Evolutionary conservation across 1,140 invertebrate species (phyloP).

Genomic region (Hesperophylax magnus): DNA sequence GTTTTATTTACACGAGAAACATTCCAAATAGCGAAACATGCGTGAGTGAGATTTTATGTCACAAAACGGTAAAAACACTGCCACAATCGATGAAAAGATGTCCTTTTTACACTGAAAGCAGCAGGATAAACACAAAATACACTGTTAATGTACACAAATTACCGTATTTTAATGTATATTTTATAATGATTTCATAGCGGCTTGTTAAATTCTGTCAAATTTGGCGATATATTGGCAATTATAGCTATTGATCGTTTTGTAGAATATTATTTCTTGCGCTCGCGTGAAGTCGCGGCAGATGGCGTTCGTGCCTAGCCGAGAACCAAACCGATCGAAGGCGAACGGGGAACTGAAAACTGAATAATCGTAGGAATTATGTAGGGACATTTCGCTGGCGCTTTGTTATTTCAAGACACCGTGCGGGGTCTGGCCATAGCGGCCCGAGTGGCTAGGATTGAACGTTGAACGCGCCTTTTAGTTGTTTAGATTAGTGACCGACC

Average conservation of each 20-base stretch:
- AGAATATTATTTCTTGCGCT: neutral
- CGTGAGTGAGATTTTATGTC: neutral
- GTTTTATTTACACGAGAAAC: neutral
- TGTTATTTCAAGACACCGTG: slow-evolving; percentile 18
- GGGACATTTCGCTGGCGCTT: slow-evolving; percentile 3
- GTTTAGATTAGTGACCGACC: too few species aligned
- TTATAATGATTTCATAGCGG: neutral
- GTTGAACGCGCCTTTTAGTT: neutral
- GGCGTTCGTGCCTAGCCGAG: neutral
- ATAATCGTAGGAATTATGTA: slow-evolving; percentile 10
- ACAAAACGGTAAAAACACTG: neutral
- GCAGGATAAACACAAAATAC: neutral
- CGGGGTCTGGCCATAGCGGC: neutral
- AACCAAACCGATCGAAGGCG: slow-evolving; percentile 1
- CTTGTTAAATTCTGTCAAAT: neutral
- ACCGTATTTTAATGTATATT: neutral
- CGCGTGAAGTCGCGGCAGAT: neutral
- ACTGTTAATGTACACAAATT: neutral
- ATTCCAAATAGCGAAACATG: neutral
- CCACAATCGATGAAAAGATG: neutral
- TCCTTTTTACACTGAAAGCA: neutral
- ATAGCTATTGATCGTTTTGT: neutral
- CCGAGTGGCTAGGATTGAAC: neutral
- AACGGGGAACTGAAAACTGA: neutral
- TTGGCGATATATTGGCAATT: neutral